Percentiles rank a stretch among this genome's conserved stretches.
phyloP scores from a whole-genome alignment of 2,797 vertebrate genomes.

The Artibeus jamaicensis region DNA sequence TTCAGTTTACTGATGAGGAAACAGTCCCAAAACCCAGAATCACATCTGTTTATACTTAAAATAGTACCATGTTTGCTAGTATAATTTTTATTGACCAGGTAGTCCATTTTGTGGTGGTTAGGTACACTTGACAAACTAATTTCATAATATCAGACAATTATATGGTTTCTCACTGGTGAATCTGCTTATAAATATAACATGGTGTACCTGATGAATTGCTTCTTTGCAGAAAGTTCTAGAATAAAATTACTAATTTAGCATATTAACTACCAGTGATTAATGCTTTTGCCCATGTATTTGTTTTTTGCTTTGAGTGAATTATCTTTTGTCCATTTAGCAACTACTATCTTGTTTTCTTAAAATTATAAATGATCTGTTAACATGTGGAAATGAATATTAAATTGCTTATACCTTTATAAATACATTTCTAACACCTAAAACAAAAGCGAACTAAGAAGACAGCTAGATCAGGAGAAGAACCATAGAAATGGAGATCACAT shows the following conservation, averaged over 20 bases:
- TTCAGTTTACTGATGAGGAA: background rate
- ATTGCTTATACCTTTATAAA: background rate
- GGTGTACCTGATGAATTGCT: background rate
- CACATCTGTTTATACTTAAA: slow-evolving; percentile 21
- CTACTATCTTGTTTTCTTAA: background rate
- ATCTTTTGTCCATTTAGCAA: background rate
- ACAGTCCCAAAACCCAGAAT: background rate
- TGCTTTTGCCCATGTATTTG: background rate
- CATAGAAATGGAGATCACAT: too few species aligned
- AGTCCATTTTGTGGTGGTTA: background rate
- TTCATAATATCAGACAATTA: background rate
- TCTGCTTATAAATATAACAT: background rate
- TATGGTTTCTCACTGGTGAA: background rate
- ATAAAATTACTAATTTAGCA: background rate
- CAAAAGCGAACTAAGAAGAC: too few species aligned
- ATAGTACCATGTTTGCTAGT: background rate
- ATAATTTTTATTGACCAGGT: background rate
- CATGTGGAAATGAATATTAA: slow-evolving; percentile 30
- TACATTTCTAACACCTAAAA: background rate
- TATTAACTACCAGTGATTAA: background rate
- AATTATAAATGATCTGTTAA: background rate
- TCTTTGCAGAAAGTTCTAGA: background rate
- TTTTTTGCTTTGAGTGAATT: slow-evolving; percentile 27
- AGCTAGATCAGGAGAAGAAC: too few species aligned
- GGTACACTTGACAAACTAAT: slow-evolving; percentile 2